These are phyloP conservation scores for Napeogenes inachia DNA, from an alignment of 2,888 invertebrate species.

Conservation along the genomic window DNA sequence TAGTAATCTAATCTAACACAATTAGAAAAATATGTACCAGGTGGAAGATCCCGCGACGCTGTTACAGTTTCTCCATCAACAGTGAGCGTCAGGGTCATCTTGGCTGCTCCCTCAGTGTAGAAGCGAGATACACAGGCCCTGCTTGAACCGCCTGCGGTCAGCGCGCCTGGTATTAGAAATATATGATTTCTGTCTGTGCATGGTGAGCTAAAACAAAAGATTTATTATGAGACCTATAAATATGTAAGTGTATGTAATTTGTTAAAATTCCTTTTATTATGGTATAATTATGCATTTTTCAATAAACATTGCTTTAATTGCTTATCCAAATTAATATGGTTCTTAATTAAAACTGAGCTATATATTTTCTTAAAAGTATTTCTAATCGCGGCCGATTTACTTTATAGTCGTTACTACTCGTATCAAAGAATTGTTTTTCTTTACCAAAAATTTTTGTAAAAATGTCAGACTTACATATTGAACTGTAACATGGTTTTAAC, in stretches of 20 bases:
- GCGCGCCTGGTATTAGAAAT: slow-evolving; percentile 62
- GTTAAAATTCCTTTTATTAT: too few relatives aligned
- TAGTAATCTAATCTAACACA: background rate
- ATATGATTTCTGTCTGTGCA: slow-evolving; percentile 63
- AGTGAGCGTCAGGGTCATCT: slow-evolving; percentile 45
- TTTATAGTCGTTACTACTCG: background rate
- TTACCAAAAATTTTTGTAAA: slow-evolving; percentile 1
- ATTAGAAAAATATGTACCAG: slow-evolving; percentile 39
- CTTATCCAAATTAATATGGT: too few relatives aligned
- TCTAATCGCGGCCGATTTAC: too few relatives aligned
- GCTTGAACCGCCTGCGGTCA: slow-evolving; percentile 59
- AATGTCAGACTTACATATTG: too few relatives aligned
- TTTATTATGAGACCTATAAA: background rate
- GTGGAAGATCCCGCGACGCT: slow-evolving; percentile 48
- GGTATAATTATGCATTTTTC: too few relatives aligned
- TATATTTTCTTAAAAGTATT: too few relatives aligned
- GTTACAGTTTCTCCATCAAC: slow-evolving; percentile 44
- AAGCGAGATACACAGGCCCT: slow-evolving; percentile 66
- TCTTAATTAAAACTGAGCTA: too few relatives aligned
- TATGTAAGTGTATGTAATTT: background rate
- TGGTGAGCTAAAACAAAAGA: slow-evolving; percentile 38
- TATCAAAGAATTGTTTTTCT: slow-evolving; percentile 4
- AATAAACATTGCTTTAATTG: too few relatives aligned
- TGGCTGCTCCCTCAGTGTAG: slow-evolving; percentile 53
- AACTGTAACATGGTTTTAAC: too few relatives aligned